Percentiles rank a stretch among this genome's conserved stretches.
Conservation (phyloP, 2,797 vertebrate species). For the Naso thynnoides region DNA sequence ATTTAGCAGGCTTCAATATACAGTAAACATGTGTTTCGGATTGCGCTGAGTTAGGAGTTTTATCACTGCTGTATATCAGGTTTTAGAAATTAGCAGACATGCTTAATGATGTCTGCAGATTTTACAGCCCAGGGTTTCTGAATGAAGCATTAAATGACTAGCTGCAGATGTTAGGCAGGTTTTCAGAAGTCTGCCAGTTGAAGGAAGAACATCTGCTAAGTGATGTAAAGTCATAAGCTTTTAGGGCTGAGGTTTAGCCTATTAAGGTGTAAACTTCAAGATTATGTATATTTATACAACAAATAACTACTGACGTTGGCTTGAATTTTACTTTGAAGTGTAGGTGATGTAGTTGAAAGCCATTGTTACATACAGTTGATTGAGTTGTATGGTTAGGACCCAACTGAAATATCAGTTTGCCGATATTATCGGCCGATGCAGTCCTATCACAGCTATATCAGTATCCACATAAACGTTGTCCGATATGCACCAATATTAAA, state of each 20-base stretch:
- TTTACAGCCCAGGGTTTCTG: slow-evolving; percentile 61
- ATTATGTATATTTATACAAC: background rate
- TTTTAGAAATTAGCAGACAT: slow-evolving; percentile 76
- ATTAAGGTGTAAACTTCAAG: background rate
- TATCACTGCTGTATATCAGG: slow-evolving; percentile 64
- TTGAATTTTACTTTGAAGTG: background rate
- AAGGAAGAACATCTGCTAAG: slow-evolving; percentile 48
- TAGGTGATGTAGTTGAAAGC: background rate
- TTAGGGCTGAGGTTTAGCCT: slow-evolving; percentile 7
- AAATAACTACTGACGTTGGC: slow-evolving; percentile 11
- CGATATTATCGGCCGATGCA: too few relatives aligned
- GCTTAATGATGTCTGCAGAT: slow-evolving; percentile 69
- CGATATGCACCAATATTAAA: too few relatives aligned
- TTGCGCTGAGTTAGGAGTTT: slow-evolving; percentile 65
- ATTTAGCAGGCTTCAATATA: slow-evolving; percentile 33
- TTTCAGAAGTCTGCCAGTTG: slow-evolving; percentile 41
- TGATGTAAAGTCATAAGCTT: slow-evolving; percentile 20
- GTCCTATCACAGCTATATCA: too few relatives aligned
- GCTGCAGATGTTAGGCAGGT: slow-evolving; percentile 52
- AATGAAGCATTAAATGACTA: slow-evolving; percentile 60
- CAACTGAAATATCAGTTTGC: too few relatives aligned
- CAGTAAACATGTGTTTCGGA: slow-evolving; percentile 70
- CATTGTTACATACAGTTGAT: background rate
- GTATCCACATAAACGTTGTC: too few relatives aligned
- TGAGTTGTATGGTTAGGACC: too few relatives aligned